These are phyloP conservation scores for Cyrtorhinus lividipennis DNA, from an alignment of 1,140 invertebrate species.

Conservation along the genomic window DNA sequence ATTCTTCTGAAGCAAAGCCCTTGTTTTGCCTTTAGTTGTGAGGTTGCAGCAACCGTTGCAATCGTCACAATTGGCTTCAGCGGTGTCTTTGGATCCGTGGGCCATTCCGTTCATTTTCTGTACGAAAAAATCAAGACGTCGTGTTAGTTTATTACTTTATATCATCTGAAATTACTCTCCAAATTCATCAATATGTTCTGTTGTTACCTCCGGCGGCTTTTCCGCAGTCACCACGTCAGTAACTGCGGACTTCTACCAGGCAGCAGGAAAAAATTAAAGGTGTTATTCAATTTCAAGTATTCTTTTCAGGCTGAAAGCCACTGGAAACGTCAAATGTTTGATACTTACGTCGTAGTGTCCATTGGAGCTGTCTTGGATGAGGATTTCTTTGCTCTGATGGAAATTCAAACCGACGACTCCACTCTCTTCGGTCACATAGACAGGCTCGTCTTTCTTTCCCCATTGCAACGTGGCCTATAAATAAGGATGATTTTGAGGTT, in stretches of 20 bases:
- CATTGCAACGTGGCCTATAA: conserved; percentile 54
- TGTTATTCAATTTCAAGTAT: background rate
- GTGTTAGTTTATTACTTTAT: too few species aligned
- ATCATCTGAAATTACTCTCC: too few species aligned
- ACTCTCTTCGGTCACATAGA: conserved; percentile 67
- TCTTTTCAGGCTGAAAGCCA: background rate
- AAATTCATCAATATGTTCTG: too few species aligned
- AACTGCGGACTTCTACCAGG: too few species aligned
- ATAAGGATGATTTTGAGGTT: too few species aligned
- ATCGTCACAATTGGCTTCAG: conserved; percentile 35
- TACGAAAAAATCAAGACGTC: conserved; percentile 5
- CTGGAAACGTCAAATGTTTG: background rate
- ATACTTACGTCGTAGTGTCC: conserved; percentile 38
- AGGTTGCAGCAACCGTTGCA: conserved; percentile 38
- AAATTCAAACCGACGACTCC: conserved; percentile 74
- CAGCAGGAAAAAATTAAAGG: background rate
- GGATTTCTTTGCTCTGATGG: conserved; percentile 74
- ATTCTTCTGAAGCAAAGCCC: conserved; percentile 81
- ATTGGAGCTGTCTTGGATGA: conserved; percentile 58
- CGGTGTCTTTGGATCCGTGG: conserved; percentile 23
- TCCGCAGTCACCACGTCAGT: too few species aligned
- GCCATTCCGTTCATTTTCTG: conserved; percentile 19
- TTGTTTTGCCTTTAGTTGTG: conserved; percentile 37
- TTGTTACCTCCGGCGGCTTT: too few species aligned
- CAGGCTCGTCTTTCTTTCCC: conserved; percentile 62